phyloP scores from a whole-genome alignment of 2,888 invertebrate genomes.

The Epirrita christyi region DNA sequence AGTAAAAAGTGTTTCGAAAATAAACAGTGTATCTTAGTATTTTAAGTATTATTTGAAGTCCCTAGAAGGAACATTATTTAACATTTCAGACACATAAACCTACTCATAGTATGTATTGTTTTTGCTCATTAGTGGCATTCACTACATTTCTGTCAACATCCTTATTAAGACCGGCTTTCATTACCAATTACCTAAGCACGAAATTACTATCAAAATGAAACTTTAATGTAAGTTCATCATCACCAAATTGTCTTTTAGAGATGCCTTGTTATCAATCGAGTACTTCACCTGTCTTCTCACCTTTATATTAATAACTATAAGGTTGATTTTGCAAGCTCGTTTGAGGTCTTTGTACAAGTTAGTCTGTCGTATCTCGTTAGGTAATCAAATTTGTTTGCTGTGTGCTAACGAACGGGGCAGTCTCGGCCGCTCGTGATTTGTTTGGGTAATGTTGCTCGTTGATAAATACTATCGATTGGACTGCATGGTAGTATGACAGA shows the following conservation, averaged over 20 bases:
- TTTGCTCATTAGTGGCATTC: no score
- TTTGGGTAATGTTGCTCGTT: slow-evolving; percentile 50
- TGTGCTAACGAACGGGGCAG: slow-evolving; percentile 71
- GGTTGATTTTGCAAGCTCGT: slow-evolving; percentile 21
- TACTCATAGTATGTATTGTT: no score
- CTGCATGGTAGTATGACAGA: slow-evolving; percentile 10
- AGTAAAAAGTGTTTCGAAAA: no score
- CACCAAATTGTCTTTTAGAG: slow-evolving; percentile 15
- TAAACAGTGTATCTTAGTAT: no score
- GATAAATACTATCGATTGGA: slow-evolving; percentile 31
- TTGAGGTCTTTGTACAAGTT: slow-evolving; percentile 27
- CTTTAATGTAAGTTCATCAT: slow-evolving; percentile 23
- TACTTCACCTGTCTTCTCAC: slow-evolving; percentile 6
- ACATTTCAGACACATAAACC: no score
- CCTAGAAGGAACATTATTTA: no score
- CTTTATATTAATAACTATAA: slow-evolving; percentile 13
- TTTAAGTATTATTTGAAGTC: no score
- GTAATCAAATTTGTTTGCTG: slow-evolving; percentile 79
- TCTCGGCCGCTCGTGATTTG: slow-evolving; percentile 60
- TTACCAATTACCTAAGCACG: background rate
- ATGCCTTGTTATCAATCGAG: slow-evolving; percentile 8
- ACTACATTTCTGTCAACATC: no score
- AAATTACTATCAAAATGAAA: background rate
- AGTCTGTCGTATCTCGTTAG: slow-evolving; percentile 60
- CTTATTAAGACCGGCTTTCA: no score